Conservation (phyloP, 2,113 vertebrate genomes). For the Lathamus discolor region DNA sequence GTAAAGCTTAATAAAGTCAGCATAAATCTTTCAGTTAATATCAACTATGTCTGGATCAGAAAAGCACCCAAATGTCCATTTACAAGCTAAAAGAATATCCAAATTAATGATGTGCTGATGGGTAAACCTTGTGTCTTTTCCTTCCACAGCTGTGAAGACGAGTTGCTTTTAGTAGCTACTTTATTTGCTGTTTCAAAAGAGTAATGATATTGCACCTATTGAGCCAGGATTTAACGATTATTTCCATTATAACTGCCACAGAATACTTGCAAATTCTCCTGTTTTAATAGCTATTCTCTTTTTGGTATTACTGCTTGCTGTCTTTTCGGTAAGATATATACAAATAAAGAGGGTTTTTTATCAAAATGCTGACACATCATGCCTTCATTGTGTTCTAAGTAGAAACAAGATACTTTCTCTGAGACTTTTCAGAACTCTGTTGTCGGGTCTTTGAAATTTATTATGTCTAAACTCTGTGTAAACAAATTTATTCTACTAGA, state of each 20-base stretch:
- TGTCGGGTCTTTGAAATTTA: neutral
- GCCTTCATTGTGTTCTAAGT: neutral
- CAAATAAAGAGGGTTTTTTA: neutral
- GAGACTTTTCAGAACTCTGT: slow-evolving; percentile 8
- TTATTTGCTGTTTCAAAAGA: neutral
- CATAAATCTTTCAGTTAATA: neutral
- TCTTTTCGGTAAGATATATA: neutral
- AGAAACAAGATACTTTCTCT: neutral
- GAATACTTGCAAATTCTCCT: neutral
- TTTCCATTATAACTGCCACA: neutral
- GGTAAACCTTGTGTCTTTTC: neutral
- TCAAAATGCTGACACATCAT: neutral
- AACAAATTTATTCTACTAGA: neutral
- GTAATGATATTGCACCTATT: neutral
- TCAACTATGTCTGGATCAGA: neutral
- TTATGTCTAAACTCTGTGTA: neutral
- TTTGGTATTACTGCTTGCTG: neutral
- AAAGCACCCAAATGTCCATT: neutral
- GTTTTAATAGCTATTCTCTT: neutral
- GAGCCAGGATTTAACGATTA: neutral
- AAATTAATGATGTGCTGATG: neutral
- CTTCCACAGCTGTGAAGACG: neutral
- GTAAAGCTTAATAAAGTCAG: neutral
- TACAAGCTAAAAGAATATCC: neutral
- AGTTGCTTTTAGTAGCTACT: neutral